Base-by-base conservation (phyloP, 2,113 vertebrate species). In the Falco punctatus region DNA sequence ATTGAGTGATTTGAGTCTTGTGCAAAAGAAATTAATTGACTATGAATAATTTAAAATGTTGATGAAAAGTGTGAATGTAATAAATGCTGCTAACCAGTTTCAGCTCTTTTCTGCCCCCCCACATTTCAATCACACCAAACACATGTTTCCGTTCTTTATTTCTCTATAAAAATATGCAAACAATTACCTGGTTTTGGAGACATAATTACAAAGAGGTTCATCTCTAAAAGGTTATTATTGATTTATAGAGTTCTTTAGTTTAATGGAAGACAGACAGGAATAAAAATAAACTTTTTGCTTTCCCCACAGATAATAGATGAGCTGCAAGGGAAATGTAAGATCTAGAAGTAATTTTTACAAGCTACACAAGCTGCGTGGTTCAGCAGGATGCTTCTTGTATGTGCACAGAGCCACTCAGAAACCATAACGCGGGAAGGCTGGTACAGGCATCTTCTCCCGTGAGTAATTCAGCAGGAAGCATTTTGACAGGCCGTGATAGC, bases 161-260 rank as follows among this genome's bases (percentile, higher is more conserved):
- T 97, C 92, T 94, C 72, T 91, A 67, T 97, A 96, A 97, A 97
- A 98, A 97, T 97, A 98, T 98, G 98, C 97, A 98, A 98, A 97
- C 97, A 98, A 98, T 98, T 98, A 98, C 95, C 95, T 98, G 96
- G 88, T 86, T 98, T 98, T 97, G 75, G 97, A 98, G 95, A 81
- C 73, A 77, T 98, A 97, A 98, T 98, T 98, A 98, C 97, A 94
- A 97, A 97, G 96, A 94, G 93, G 96, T 97, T 98, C 97, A 97
- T 98, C 97, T 97, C 98, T 96, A 97, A 97, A 97, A 97, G 96
- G 96, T 97, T 98, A 96, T 98, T 98, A 97, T 87, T 97, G 97
- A 98, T 98, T 98, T 98, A 97, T 97, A 96, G 93, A 97, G 93
- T 97, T 97, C 88, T 97, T 96, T 89, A 87, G 90, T 97, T 97